Evolutionary conservation across 2,113 vertebrate species (phyloP), one percentile per base, ranked within the genome.

Genomic region (Pimephales promelas): DNA sequence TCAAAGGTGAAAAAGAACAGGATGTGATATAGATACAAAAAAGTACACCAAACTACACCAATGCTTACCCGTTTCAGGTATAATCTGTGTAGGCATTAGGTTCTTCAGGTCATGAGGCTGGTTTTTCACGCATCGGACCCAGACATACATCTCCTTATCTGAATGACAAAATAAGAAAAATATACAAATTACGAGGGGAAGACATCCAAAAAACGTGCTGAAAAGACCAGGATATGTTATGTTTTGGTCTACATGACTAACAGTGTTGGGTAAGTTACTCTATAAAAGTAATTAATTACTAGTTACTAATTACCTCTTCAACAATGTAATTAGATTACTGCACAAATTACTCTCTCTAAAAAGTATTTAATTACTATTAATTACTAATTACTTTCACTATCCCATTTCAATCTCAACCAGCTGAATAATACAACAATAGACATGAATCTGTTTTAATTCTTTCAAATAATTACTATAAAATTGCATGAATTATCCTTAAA

Each of bases 41-140:
- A 43, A 22, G 14, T 11, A 82, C n/a, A 83, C 14, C 28, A 28
- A 81, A 28, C 66, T n/a, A 10, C 26, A 77, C 28, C 28, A 26
- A 64, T 3, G 57, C 95, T 92, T 92, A 97, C 96, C 94, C 88
- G 92, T 94, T 87, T 95, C 94, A 45, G 96, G 96, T 86, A 97
- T 95, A 84, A 97, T 96, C 66, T 97, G 96, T 59, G 96, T 97
- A 80, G 96, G 95, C 96, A 97, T 96, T 86, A 97, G 91, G 90
- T 95, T 96, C 88, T 96, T 97, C 84, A 96, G 92, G 88, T 97
- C 95, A 76, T 97, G 96, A 83, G 95, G 95, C 84, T 97, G 96
- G 62, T 95, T 95, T 88, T 97, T 97, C 85, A 97, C 96, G 89
- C 96, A 97, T 82, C 96, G 95, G 91, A 97, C 93, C 96, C 96